Evolutionary conservation across 2,797 vertebrate genomes (phyloP), one percentile per base, ranked within the genome.

Genomic region (Sternarchorhynchus goeldii): DNA sequence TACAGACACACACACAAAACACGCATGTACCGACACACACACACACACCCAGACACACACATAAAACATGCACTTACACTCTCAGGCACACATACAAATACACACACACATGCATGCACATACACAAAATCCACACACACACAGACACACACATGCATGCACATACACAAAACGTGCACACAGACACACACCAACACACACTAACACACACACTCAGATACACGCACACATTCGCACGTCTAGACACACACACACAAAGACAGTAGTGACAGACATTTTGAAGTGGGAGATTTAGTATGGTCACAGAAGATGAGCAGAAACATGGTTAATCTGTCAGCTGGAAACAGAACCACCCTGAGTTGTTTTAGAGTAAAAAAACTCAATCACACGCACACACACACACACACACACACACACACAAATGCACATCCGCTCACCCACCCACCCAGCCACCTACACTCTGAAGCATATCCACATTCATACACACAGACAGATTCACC

Each of bases 241-340:
- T 25, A 25, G 25, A 25, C 25, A 1, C 25, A 25, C 1, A 25
- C 3, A 63, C 18, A 53, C 60, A 29, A 0, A 2, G 3, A 75
- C 36, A 45, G 17, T 56, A 55, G 73, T 25, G 25, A 25, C 25
- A 25, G 25, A 25, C 25, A 45, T 8, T 53, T 34, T 65, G 73
- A 39, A 31, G 64, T 25, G 73, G 39, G 57, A 63, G 67, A 65
- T 80, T 66, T 66, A 64, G 71, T 70, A 58, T n/a, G n/a, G n/a
- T 65, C 76, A 73, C 64, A 72, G 59, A 72, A 50, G 66, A 85
- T 80, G 0, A 87, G 62, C 0, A 91, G 91, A 0, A 92, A 83
- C 63, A 91, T 2, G 0, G 91, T 91, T 65, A 95, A 94, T 91
- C 93, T 90, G 58, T 84, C 77, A 81, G 74, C 80, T 77, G 65